These are phyloP conservation scores for Bombus terrestris DNA, from an alignment of 1,140 invertebrate species.

Conservation along the genomic window DNA sequence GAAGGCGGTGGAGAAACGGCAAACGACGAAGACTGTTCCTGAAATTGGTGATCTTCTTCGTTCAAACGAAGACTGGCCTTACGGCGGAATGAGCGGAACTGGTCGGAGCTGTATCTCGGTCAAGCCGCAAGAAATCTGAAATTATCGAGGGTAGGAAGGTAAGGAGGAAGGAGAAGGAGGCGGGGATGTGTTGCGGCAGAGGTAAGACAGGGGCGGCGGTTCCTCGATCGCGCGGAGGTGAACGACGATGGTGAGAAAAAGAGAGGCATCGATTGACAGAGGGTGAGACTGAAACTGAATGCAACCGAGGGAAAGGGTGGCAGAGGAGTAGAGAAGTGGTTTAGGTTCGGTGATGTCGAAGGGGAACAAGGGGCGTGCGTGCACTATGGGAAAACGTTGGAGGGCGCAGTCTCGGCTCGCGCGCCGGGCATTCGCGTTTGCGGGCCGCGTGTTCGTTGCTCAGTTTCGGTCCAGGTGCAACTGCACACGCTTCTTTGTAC, in stretches of 20 bases:
- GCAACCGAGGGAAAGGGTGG: slow-evolving; percentile 12
- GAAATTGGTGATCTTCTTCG: no score
- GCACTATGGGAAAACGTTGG: slow-evolving; percentile 69
- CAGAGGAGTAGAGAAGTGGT: slow-evolving; percentile 30
- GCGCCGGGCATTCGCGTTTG: slow-evolving; percentile 73
- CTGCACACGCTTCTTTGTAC: slow-evolving; percentile 57
- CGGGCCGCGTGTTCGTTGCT: slow-evolving; percentile 76
- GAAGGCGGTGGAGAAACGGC: no score
- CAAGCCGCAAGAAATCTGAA: slow-evolving; percentile 62
- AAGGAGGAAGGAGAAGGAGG: background rate
- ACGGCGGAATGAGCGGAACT: background rate
- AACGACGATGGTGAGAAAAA: slow-evolving; percentile 41
- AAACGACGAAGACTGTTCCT: no score
- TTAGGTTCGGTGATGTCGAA: slow-evolving; percentile 34
- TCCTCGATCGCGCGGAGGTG: slow-evolving; percentile 40
- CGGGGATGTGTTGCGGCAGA: slow-evolving; percentile 30
- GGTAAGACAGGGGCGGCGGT: slow-evolving; percentile 56
- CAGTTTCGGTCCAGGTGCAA: slow-evolving; percentile 77
- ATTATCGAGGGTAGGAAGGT: slow-evolving; percentile 56
- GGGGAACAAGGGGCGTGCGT: slow-evolving; percentile 54
- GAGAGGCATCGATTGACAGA: slow-evolving; percentile 29
- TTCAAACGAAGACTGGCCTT: no score
- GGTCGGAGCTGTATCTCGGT: slow-evolving; percentile 52
- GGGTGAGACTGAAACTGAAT: slow-evolving; percentile 28
- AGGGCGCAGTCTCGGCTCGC: slow-evolving; percentile 78